These are phyloP conservation scores for Meganola albula DNA, from an alignment of 2,888 invertebrate species.

Conservation along the genomic window DNA sequence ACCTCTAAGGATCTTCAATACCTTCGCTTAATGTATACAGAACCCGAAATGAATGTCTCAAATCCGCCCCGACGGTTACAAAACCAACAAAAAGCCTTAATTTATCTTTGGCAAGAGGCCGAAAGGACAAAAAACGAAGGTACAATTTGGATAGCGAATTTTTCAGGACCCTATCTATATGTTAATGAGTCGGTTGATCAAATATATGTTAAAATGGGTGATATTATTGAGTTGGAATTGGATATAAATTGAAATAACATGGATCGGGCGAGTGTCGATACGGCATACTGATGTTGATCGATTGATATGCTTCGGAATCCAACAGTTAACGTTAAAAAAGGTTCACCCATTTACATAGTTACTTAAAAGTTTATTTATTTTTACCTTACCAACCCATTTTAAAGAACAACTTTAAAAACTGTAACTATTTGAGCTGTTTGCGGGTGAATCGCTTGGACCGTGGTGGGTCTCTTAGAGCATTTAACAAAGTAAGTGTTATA, in stretches of 20 bases:
- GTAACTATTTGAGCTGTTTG: too few species aligned
- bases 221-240: conserved; percentile 40
- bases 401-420: too few species aligned
- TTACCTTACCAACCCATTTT: too few species aligned
- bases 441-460: too few species aligned
- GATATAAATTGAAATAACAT: conserved; percentile 46
- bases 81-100: conserved; percentile 41
- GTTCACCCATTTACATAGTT: too few species aligned
- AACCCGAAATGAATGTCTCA: conserved; percentile 38
- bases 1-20: conserved; percentile 37
- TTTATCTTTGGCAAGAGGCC: conserved; percentile 45
- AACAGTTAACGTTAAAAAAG: too few species aligned
- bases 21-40: conserved; percentile 38
- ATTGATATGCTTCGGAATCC: too few species aligned
- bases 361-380: too few species aligned
- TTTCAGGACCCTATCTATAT: conserved; percentile 52
- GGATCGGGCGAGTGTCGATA: conserved; percentile 34
- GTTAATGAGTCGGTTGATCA: conserved; percentile 55
- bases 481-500: too few species aligned
- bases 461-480: too few species aligned
- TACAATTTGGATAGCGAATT: conserved; percentile 48
- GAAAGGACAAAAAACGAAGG: conserved; percentile 44
- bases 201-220: conserved; percentile 54
- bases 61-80: conserved; percentile 40
- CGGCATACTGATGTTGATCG: too few species aligned